Conservation (phyloP, 2,888 invertebrate species). For the Ormyrus pomaceus region DNA sequence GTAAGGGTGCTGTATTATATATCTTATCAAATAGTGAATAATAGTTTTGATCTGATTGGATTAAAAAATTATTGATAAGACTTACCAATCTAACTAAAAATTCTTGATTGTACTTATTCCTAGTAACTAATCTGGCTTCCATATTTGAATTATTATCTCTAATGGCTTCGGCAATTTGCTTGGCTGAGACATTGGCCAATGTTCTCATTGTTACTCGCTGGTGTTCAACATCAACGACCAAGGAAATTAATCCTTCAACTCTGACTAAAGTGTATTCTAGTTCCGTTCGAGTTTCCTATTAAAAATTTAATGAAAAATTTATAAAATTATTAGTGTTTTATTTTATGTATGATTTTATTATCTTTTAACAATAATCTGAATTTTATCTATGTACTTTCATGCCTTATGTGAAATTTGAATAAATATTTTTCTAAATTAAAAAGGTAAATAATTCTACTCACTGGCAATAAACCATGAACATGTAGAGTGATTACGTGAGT, state of each 20-base stretch:
- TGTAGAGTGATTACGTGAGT: conserved; percentile 73
- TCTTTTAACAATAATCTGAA: too few species aligned
- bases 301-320: background rate
- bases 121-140: conserved; percentile 73
- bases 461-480: conserved; percentile 71
- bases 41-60: background rate
- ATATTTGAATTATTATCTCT: conserved; percentile 71
- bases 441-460: conserved; percentile 55
- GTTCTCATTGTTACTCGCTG: conserved; percentile 75
- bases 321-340: conserved; percentile 9
- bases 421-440: background rate
- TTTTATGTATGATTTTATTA: background rate
- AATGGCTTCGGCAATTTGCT: conserved; percentile 73
- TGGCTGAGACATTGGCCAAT: conserved; percentile 71
- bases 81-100: conserved; percentile 72
- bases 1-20: too few species aligned
- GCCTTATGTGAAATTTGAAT: background rate
- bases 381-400: background rate
- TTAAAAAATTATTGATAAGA: conserved; percentile 9
- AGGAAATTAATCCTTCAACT: conserved; percentile 73
- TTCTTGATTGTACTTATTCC: conserved; percentile 75
- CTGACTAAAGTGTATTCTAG: conserved; percentile 73
- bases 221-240: conserved; percentile 75
- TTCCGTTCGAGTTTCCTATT: conserved; percentile 72
- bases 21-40: too few species aligned